Conservation (phyloP, 2,113 vertebrate genomes). For the Tringa solitaria region DNA sequence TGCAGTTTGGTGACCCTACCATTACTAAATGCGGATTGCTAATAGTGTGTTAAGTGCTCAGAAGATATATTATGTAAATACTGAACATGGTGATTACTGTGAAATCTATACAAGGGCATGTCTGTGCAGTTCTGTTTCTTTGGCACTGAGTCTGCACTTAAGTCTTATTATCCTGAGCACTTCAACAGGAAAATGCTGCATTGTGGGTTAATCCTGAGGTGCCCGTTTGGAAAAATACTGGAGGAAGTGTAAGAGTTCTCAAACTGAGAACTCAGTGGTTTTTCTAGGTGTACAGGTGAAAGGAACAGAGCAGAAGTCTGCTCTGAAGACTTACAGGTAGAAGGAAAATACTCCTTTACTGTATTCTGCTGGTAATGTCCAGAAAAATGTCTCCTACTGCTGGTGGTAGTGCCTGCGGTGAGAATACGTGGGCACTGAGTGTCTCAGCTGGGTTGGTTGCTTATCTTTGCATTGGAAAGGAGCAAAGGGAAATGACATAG, state of each 20-base stretch:
- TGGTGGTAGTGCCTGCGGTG: rapidly evolving
- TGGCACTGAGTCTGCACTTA: neutral
- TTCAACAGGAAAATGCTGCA: neutral
- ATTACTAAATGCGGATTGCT: neutral
- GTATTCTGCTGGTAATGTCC: neutral
- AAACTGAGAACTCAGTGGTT: neutral
- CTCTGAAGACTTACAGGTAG: neutral
- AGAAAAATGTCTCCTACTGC: neutral
- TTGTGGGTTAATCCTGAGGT: neutral
- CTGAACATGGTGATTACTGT: neutral
- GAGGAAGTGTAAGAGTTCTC: neutral
- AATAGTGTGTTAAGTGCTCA: neutral
- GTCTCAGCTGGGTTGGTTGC: neutral
- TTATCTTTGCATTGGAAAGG: neutral
- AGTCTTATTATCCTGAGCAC: neutral
- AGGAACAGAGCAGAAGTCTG: neutral
- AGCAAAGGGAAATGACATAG: neutral
- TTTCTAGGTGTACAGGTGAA: neutral
- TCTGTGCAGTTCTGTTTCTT: neutral
- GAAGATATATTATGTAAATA: neutral
- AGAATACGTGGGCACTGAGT: neutral
- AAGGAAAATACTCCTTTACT: neutral
- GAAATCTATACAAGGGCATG: neutral
- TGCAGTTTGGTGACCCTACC: neutral
- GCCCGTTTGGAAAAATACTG: neutral